Conservation (phyloP, 1,140 invertebrate species). For the Paramacrobiotus metropolitanus region DNA sequence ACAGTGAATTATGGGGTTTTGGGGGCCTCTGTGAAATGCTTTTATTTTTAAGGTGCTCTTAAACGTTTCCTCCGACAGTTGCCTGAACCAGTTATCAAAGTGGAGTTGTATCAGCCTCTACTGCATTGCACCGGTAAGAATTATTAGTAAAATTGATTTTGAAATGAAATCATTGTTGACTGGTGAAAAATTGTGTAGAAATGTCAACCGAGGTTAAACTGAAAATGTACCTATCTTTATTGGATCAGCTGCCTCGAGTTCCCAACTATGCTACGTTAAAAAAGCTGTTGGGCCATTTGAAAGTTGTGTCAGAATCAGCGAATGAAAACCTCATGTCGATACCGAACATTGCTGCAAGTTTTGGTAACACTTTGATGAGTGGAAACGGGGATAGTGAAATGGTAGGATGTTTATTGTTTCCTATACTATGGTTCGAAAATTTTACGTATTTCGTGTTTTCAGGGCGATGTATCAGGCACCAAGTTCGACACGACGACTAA, state of each 20-base stretch:
- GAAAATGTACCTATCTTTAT: not conserved
- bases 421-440: not conserved
- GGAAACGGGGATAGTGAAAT: not conserved
- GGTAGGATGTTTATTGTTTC: not conserved
- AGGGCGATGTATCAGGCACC: not conserved
- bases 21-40: no score
- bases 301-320: not conserved
- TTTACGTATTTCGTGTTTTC: not conserved
- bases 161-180: no score
- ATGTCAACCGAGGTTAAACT: no score
- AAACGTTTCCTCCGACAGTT: constrained; percentile 58
- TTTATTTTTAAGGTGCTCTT: no score
- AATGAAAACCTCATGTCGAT: not conserved
- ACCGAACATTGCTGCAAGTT: not conserved
- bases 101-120: constrained; percentile 17
- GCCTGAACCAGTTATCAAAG: constrained; percentile 39
- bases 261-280: constrained; percentile 1
- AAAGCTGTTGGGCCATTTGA: not conserved
- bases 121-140: constrained; percentile 11
- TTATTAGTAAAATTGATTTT: no score
- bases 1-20: no score
- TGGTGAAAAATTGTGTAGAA: not conserved
- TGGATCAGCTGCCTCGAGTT: not conserved
- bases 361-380: not conserved
- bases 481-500: not conserved